Conservation (phyloP, 2,888 invertebrate genomes). For the Papilio elwesi region DNA sequence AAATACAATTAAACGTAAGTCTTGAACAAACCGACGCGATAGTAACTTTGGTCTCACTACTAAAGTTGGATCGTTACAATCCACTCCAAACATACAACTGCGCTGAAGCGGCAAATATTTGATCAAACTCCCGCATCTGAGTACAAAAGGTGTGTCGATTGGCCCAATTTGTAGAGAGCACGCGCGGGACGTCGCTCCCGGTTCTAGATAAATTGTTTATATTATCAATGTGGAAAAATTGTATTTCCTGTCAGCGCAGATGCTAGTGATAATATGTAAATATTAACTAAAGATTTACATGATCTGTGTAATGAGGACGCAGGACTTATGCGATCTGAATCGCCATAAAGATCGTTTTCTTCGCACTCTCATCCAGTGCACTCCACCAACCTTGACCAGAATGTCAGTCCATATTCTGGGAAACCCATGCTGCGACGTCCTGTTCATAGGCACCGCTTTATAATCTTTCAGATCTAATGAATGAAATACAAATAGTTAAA, state of each 20-base stretch:
- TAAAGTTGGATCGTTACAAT: slow-evolving; percentile 50
- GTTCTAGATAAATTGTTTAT: slow-evolving; percentile 52
- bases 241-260: slow-evolving; percentile 40
- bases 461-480: too few species aligned
- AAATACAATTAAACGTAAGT: slow-evolving; percentile 32
- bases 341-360: too few species aligned
- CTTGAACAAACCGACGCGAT: slow-evolving; percentile 46
- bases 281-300: neutral
- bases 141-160: slow-evolving; percentile 68
- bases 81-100: slow-evolving; percentile 42
- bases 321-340: too few species aligned
- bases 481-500: too few species aligned
- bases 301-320: too few species aligned
- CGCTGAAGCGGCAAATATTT: slow-evolving; percentile 69
- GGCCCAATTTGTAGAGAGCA: slow-evolving; percentile 71
- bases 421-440: too few species aligned
- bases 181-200: slow-evolving; percentile 51
- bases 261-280: slow-evolving; percentile 25
- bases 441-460: too few species aligned
- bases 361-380: too few species aligned
- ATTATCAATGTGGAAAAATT: slow-evolving; percentile 48
- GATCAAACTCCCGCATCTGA: slow-evolving; percentile 58
- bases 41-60: slow-evolving; percentile 34
- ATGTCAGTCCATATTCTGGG: too few species aligned
- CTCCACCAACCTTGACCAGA: too few species aligned